These are phyloP conservation scores for Macquaria ambigua DNA, from an alignment of 2,113 vertebrate genomes.

Conservation along the genomic window DNA sequence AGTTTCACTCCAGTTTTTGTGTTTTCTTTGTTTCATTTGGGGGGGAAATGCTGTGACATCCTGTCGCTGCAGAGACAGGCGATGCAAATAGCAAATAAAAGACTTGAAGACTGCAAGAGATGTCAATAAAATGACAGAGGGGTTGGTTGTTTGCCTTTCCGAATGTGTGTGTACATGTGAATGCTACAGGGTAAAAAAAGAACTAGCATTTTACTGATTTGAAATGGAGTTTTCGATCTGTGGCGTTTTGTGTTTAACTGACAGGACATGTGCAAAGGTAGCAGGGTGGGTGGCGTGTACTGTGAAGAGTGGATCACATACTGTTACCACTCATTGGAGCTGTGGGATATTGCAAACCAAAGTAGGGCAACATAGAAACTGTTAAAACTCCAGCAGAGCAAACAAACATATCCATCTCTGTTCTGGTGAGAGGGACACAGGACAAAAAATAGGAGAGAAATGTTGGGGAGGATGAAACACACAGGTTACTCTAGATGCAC, in stretches of 20 bases:
- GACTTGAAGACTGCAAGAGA: not conserved
- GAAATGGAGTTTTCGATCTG: constrained; percentile 23
- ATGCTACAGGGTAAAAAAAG: constrained; percentile 7
- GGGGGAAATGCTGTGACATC: not conserved
- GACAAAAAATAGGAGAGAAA: constrained; percentile 11
- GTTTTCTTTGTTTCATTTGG: not conserved
- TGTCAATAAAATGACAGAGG: constrained; percentile 26
- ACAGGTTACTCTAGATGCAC: not conserved
- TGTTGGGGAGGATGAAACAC: not conserved
- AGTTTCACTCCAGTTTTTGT: not conserved
- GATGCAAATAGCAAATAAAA: constrained; percentile 25
- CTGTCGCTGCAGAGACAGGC: not conserved
- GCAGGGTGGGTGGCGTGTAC: constrained; percentile 30
- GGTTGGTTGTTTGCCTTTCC: not conserved
- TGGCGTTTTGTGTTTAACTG: constrained; percentile 52
- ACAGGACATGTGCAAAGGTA: constrained; percentile 36
- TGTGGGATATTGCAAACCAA: constrained; percentile 50
- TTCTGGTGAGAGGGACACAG: constrained; percentile 23
- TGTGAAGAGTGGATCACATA: constrained; percentile 56
- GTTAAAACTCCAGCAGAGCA: constrained; percentile 64
- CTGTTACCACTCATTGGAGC: constrained; percentile 59
- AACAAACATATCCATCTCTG: constrained; percentile 54
- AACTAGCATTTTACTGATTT: constrained; percentile 1
- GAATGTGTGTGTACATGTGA: not conserved
- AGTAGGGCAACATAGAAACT: constrained; percentile 42